Conservation (phyloP, 2,797 vertebrate genomes). For the Helicolenus hilgendorfi region DNA sequence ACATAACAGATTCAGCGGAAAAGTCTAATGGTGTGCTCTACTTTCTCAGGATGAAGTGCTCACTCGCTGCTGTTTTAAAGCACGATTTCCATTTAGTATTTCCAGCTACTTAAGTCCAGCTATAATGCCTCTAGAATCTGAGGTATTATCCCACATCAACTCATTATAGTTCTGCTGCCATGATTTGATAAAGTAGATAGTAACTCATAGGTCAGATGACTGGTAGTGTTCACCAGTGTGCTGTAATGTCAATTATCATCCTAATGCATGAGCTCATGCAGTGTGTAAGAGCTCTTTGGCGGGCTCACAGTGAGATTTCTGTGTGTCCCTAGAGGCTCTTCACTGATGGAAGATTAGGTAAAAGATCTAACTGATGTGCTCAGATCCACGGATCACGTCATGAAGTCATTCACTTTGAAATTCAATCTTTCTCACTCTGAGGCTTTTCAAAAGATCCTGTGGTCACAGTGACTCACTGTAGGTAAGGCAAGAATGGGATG, state of each 20-base stretch:
- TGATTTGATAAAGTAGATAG: slow-evolving; percentile 2
- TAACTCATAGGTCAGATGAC: background rate
- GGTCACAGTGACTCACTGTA: slow-evolving; percentile 4
- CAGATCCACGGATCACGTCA: slow-evolving; percentile 14
- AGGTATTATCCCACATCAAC: background rate
- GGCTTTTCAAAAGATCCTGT: slow-evolving; percentile 7
- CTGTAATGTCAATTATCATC: background rate
- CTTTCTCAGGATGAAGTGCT: background rate
- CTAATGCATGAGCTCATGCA: slow-evolving; percentile 1
- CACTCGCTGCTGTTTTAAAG: background rate
- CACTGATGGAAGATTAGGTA: slow-evolving; percentile 29
- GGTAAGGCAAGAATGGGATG: background rate
- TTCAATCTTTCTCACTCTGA: slow-evolving; percentile 21
- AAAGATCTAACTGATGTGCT: slow-evolving; percentile 37
- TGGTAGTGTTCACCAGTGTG: background rate
- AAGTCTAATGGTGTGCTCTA: background rate
- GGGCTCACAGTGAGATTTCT: background rate
- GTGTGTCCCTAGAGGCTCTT: slow-evolving; percentile 16
- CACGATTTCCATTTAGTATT: background rate
- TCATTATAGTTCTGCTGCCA: background rate
- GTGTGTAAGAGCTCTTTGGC: background rate
- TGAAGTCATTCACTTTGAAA: slow-evolving; percentile 57
- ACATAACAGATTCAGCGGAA: background rate
- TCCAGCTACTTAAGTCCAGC: background rate
- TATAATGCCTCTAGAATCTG: background rate